phyloP scores from a whole-genome alignment of 2,797 vertebrate species.

The Fratercula arctica region DNA sequence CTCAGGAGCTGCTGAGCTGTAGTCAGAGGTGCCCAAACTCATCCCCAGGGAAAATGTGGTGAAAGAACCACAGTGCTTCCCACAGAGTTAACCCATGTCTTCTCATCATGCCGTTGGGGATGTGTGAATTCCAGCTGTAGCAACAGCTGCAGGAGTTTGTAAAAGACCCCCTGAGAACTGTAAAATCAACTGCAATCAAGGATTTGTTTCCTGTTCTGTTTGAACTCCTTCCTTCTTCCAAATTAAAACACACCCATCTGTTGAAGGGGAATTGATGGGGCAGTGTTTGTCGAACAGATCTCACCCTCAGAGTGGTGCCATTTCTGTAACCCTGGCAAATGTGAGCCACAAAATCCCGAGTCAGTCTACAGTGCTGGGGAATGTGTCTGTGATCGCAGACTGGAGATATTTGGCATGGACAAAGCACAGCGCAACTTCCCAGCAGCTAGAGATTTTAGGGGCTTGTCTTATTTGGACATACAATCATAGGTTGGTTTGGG shows the following conservation, averaged over 20 bases:
- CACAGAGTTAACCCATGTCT: background rate
- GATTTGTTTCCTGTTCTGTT: background rate
- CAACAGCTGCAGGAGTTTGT: background rate
- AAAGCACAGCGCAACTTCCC: background rate
- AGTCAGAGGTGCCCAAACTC: background rate
- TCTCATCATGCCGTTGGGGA: background rate
- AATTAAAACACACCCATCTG: background rate
- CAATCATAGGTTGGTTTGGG: background rate
- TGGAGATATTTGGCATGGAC: background rate
- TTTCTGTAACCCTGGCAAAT: background rate
- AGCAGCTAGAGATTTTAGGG: background rate
- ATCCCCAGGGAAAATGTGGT: background rate
- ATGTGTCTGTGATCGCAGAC: rapidly evolving
- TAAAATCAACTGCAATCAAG: background rate
- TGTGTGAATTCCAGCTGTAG: background rate
- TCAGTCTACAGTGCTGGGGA: background rate
- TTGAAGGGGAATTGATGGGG: background rate
- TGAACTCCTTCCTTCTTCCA: background rate
- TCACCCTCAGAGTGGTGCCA: background rate
- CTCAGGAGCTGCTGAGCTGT: background rate
- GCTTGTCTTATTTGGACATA: background rate
- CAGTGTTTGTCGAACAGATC: background rate
- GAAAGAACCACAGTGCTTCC: background rate
- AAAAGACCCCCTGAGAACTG: background rate
- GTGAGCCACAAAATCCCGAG: background rate